These are phyloP conservation scores for Peromyscus attwateri DNA, from an alignment of 2,797 vertebrate genomes.

Conservation along the genomic window DNA sequence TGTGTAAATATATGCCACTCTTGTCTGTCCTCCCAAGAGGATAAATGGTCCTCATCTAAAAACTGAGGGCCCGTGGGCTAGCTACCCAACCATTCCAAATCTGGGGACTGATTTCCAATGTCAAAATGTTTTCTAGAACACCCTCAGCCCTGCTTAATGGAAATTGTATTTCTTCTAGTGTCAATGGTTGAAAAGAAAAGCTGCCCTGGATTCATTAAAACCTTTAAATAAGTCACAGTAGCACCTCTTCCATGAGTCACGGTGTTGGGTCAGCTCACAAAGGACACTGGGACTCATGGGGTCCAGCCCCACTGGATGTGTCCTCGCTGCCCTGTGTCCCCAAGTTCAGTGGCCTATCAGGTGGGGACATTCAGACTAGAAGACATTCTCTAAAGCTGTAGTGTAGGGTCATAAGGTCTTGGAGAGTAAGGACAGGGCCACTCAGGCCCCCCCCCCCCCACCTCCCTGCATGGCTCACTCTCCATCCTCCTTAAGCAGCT, in stretches of 20 bases:
- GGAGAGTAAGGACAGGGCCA: background rate
- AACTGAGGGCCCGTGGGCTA: background rate
- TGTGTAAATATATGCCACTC: background rate
- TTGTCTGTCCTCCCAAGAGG: background rate
- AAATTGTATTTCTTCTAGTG: background rate
- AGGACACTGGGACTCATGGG: background rate
- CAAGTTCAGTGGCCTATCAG: background rate
- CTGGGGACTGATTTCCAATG: constrained; percentile 17
- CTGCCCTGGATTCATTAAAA: constrained; percentile 54
- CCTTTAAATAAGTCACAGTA: constrained; percentile 61
- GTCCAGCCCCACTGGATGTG: background rate
- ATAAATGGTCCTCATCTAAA: background rate
- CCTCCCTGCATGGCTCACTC: background rate
- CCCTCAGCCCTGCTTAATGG: background rate
- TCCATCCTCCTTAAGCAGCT: background rate
- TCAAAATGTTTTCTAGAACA: constrained; percentile 57
- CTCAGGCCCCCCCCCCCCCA: background rate
- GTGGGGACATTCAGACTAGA: background rate
- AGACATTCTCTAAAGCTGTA: background rate
- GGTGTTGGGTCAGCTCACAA: background rate
- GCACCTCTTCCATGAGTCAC: background rate
- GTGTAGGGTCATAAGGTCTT: background rate
- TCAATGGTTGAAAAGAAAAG: constrained; percentile 41
- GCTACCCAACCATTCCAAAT: constrained; percentile 34
- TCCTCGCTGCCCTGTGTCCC: background rate